Evolutionary conservation across 1,140 invertebrate species (phyloP), one percentile per base, ranked within the genome.

Genomic region (Drosophila pallidifrons): DNA sequence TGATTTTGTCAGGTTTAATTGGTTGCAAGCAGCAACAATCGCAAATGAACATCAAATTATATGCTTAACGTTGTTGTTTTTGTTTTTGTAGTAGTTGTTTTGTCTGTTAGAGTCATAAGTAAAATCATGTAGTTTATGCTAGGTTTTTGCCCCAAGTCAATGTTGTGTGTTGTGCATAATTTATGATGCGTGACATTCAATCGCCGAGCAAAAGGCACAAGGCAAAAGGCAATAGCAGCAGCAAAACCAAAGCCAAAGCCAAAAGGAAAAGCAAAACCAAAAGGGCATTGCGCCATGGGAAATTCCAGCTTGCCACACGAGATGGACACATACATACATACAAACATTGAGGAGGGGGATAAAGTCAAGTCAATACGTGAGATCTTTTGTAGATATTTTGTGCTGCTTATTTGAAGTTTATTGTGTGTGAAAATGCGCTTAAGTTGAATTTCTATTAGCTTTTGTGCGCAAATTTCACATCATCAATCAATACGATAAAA

Each of bases 171-270:
- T 81, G 77, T 89, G 83, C 85, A 89, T 89, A 91, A 91, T 91
- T 91, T 87, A 91, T 91, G 87, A 87, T 72, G 87, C 82, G 82
- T 91, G 87, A 91, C 87, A 91, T 91, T 91, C 87, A 91, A 91
- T 87, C 79, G 77, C 49, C 77, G 51, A 60, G 70, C 65, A 49
- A 75, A 81, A 82, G 65, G 70, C 65, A 49, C 73, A 81, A 82
- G 65, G 73, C 64, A 32, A 32, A 5, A 32, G 35, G 7, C 35
- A 38, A 10, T 25, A 25, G 78, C 35, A 46, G 20, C 10, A 16
- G 15, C 35, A 38, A 57, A 0, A 57, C 8, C 16, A 5, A 52
- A 25, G n/a, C 32, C 7, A 38, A 8, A 38, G 74, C 65, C 35
- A 38, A 38, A 38, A 38, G 35, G 35, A 38, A 38, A 38, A 38